Conservation (phyloP, 2,113 vertebrate genomes). For the Oncorhynchus keta region DNA sequence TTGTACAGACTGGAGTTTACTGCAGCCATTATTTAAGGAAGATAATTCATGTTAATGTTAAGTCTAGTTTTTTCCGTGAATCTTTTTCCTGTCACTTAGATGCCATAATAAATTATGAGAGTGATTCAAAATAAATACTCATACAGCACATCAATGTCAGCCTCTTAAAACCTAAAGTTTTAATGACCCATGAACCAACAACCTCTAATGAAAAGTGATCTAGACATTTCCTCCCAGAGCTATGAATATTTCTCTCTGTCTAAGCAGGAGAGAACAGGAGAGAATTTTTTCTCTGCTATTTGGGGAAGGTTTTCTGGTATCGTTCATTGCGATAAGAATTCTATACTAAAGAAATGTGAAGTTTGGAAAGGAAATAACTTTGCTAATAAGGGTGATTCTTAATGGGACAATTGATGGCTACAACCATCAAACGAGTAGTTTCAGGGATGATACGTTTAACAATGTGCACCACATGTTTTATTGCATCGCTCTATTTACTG, state of each 20-base stretch:
- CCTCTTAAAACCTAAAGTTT: background rate
- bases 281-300: background rate
- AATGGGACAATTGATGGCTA: no score
- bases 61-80: background rate
- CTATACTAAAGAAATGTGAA: no score
- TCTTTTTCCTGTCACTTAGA: background rate
- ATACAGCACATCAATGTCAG: no score
- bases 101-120: background rate
- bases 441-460: no score
- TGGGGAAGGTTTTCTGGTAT: background rate
- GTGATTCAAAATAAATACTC: no score
- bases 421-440: no score
- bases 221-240: background rate
- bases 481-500: no score
- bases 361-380: no score
- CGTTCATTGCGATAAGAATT: background rate
- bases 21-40: background rate
- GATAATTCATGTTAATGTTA: background rate
- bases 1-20: background rate
- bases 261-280: background rate
- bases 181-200: background rate
- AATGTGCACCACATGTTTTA: no score
- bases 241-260: background rate
- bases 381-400: no score
- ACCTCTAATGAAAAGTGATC: background rate